Base-by-base conservation (phyloP, 2,888 invertebrate genomes). In the Teinopalpus imperialis region DNA sequence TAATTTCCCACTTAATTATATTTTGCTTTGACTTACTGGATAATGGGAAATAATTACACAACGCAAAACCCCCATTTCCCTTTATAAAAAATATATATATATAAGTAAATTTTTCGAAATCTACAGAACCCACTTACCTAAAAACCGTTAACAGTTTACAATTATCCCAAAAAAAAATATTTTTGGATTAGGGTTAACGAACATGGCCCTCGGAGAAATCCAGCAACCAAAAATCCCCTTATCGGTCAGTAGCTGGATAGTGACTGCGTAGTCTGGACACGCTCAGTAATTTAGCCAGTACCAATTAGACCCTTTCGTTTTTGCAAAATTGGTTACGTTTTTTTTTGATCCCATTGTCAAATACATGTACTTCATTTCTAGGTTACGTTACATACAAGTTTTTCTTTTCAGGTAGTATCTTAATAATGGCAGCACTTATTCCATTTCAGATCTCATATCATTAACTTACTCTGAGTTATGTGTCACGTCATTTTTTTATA, bases 151-250 rank as follows among this genome's bases (percentile, higher is more conserved):
- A 31, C 34, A 49, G 31, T 49, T 48, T 31, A 30, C 46, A 47
- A 21, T 47, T 45, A 27, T 34, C 37, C 27, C 13, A 41, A 48
- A 48, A 45, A 51, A 48, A 43, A 40, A 13, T 43, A 21, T 29
- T 24, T 45, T 51, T 51, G 48, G 45, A 48, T 51, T 45, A 51
- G 48, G 48, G 49, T 41, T 40, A 47, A 35, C 2, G 2, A 24
- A 24, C 29, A 12, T n/a, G 97, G 97, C 96, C 96, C 97, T 97
- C 94, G 95, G 95, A 96, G 97, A 94, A 96, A 97, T 96, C 93
- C 95, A 97, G 97, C 97, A 98, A 97, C 96, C 96, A 97, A 97
- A 97, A 98, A 96, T 95, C 95, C 93, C 96, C 97, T 96, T 95
- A 96, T 96, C 92, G 94, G 92, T 95, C 97, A 97, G 97, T 97